Conservation (phyloP, 2,113 vertebrate species). For the Glaucomys volans region DNA sequence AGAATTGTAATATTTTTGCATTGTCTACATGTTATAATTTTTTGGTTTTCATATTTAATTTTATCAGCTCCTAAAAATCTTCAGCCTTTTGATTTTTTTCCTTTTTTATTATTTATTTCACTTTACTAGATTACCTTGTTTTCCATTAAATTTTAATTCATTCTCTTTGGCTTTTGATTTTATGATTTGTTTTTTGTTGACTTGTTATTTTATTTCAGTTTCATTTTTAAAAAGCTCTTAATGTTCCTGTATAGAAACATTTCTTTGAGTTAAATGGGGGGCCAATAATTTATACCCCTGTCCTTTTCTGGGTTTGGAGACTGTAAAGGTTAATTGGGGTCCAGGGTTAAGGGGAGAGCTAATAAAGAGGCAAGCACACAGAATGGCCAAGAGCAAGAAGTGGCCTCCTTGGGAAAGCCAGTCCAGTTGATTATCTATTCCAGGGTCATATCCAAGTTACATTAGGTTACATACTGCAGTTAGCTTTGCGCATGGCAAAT, state of each 20-base stretch:
- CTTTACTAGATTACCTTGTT: neutral
- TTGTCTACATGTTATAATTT: neutral
- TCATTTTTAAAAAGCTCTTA: neutral
- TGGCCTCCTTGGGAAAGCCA: no score
- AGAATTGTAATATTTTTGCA: neutral
- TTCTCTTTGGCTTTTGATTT: neutral
- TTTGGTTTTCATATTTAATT: neutral
- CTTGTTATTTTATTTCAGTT: neutral
- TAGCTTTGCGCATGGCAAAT: no score
- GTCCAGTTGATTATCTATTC: no score
- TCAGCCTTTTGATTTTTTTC: neutral
- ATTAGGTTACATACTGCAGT: no score
- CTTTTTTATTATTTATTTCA: neutral
- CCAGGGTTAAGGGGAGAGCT: no score
- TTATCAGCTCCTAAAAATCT: neutral
- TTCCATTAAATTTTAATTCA: neutral
- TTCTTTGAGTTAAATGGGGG: neutral
- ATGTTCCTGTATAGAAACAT: neutral
- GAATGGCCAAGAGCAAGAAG: no score
- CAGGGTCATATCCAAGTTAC: no score
- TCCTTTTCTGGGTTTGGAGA: neutral
- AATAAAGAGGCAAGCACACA: no score
- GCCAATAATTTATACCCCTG: neutral
- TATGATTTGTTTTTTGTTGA: conserved; percentile 16
- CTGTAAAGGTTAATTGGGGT: no score